These are phyloP conservation scores for Ferdinandea cuprea DNA, from an alignment of 2,888 invertebrate genomes.

Conservation along the genomic window DNA sequence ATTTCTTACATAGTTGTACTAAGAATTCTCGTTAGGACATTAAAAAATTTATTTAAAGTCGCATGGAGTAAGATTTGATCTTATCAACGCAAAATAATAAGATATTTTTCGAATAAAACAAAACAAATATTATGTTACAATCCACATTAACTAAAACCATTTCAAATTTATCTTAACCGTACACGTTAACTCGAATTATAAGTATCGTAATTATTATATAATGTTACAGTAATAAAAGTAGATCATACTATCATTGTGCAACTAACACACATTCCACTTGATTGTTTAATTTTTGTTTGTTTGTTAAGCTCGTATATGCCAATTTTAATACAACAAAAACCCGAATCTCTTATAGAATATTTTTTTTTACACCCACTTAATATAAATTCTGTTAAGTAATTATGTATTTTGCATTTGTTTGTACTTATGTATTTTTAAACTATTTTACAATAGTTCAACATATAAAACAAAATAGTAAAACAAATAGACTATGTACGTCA, in stretches of 20 bases:
- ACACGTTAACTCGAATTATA: background rate
- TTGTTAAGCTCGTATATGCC: background rate
- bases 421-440: too few species aligned
- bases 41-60: too few species aligned
- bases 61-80: too few species aligned
- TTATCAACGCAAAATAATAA: too few species aligned
- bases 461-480: too few species aligned
- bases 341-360: background rate
- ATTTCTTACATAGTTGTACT: too few species aligned
- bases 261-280: conserved; percentile 4
- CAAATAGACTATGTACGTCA: too few species aligned
- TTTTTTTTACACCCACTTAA: too few species aligned
- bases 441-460: too few species aligned
- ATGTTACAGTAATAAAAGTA: background rate
- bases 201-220: background rate
- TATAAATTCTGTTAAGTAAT: too few species aligned
- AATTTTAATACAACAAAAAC: background rate
- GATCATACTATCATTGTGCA: background rate
- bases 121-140: background rate
- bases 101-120: background rate
- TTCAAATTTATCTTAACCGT: background rate
- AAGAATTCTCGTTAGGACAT: too few species aligned
- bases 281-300: background rate
- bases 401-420: too few species aligned
- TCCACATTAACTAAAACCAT: background rate